Base-by-base conservation (phyloP, 2,888 invertebrate species). In the Cotesia congregata region DNA sequence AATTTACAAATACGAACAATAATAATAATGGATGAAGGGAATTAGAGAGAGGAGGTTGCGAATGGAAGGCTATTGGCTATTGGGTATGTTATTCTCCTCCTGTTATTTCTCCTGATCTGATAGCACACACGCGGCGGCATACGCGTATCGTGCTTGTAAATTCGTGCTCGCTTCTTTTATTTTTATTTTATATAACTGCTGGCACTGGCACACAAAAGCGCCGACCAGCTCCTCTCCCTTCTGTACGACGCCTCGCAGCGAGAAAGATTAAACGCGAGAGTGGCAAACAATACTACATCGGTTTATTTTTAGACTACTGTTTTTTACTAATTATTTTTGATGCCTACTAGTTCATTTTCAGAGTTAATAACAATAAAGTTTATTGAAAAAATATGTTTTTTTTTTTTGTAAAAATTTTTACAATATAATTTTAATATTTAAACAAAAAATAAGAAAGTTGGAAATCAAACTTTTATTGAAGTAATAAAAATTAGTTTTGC, bases 191-290 rank as follows among this genome's bases (percentile, higher is more conserved):
- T 50, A 69, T 17, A n/a, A 20, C 38, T 67, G 75, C 84, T 85
- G 83, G 83, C 83, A 83, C 84, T 85, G 83, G 83, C 83, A 83
- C 78, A 83, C 84, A 86, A 86, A 86, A 85, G 85, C 76, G 83
- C 84, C 86, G 87, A 70, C 64, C 69, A 64, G 60, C 68, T 68
- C 50, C 50, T 12, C 7, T 12, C 50, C 50, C 50, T 4, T n/a
- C 38, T 1, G 20, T 67, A 59, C 61, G 67, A 74, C 59, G 41
- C 41, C 74, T 77, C 74, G 75, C 65, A 64, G 76, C 72, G 73
- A 68, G 68, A 74, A 69, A 74, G 76, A 75, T 72, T 72, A 62
- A 76, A 38, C 61, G 40, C 67, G 74, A 50, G 41, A 68, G 78
- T 73, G 77, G 73, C 75, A 70, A 74, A 77, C 72, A 71, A 74